Conservation (phyloP, 2,888 invertebrate species). For the Phyllotreta striolata region DNA sequence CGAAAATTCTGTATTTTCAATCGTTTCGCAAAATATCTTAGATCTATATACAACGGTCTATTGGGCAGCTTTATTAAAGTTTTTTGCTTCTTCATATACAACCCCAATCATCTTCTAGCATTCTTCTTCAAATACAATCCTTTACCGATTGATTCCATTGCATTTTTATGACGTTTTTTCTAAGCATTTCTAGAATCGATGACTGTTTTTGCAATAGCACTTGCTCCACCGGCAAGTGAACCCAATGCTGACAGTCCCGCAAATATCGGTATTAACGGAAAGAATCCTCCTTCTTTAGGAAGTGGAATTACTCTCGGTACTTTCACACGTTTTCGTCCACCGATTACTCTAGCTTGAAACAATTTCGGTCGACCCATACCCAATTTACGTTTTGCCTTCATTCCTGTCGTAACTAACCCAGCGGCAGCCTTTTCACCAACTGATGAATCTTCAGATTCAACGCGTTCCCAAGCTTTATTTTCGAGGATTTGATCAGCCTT, state of each 20-base stretch:
- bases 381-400: conserved; percentile 34
- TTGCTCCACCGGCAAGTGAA: conserved; percentile 49
- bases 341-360: conserved; percentile 3
- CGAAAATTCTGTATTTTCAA: too few species aligned
- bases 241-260: conserved; percentile 49
- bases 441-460: conserved; percentile 36
- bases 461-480: conserved; percentile 49
- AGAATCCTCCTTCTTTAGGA: conserved; percentile 45
- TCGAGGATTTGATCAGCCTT: conserved; percentile 53
- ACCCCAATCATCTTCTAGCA: neutral
- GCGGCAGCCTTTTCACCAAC: conserved; percentile 51
- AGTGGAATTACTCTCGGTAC: conserved; percentile 14
- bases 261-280: conserved; percentile 53
- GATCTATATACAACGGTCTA: conserved; percentile 29
- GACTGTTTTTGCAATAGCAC: conserved; percentile 52
- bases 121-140: conserved; percentile 23
- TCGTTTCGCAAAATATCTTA: conserved; percentile 30
- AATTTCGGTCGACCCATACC: conserved; percentile 20
- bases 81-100: conserved; percentile 20
- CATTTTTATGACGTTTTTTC: conserved; percentile 53
- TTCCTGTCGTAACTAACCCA: conserved; percentile 43
- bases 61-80: conserved; percentile 31
- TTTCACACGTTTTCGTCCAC: conserved; percentile 2
- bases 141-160: conserved; percentile 52
- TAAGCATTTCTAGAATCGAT: conserved; percentile 52